Evolutionary conservation across 2,888 invertebrate species (phyloP), one percentile per base, ranked within the genome.

Genomic region (Phengaris alcon): DNA sequence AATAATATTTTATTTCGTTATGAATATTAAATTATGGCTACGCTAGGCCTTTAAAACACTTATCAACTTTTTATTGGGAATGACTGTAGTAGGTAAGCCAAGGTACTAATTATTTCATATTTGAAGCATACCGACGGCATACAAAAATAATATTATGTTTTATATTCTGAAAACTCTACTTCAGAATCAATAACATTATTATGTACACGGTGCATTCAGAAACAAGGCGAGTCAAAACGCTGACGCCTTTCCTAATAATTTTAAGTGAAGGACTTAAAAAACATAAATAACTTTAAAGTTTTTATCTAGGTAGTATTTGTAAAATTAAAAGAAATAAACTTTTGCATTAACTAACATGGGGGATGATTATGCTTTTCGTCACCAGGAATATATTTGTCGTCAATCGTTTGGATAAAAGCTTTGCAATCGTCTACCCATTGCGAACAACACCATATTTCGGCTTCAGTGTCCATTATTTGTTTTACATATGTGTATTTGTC

Each of bases 341-440:
- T 48, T 48, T 48, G 22, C 22, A 22, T 59, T 59, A 59, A 57
- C 15, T 22, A 9, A 44, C 12, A 52, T 46, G 85, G 84, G 4
- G 77, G 76, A 55, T 84, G 84, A 54, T 81, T 81, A 68, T 84
- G 84, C 8, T 77, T 73, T 35, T 82, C 80, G 6, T 74, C 72
- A 10, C 68, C 73, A 13, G 22, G 68, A 51, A 73, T 59, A 54
- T 75, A 15, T 79, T 77, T 57, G 48, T 77, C 77, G 10, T 74
- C 74, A 7, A 72, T 48, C 13, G 77, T 77, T n/a, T 77, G 68
- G 22, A 79, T 73, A 59, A 73, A 76, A 1, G 80, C 80, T 74
- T 77, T 77, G 73, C 80, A 80, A 9, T 80, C 80, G 22, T 75
- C 79, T 2, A 75, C 68, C 12, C 74, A 59, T 8, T 76, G 75